Base-by-base conservation (phyloP, 2,113 vertebrate species). In the Poeciliopsis prolifica region DNA sequence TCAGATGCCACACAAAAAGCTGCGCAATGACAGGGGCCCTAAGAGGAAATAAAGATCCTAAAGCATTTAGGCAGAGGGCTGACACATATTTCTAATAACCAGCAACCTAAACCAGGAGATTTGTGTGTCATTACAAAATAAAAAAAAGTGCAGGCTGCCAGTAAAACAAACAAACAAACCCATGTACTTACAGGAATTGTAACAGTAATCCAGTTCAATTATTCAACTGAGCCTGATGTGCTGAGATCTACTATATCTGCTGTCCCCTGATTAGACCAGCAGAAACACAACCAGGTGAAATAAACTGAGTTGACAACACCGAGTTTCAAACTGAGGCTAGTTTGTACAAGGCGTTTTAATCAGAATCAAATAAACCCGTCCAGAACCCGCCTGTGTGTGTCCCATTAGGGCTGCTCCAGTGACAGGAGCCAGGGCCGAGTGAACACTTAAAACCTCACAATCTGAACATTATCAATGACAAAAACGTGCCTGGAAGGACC, bases 11-110 rank as follows among this genome's bases (percentile, higher is more conserved):
- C 69, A 74, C 80, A 83, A 79, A 82, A 75, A 78, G 86, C 79
- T 88, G 79, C 75, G 71, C 77, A 84, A 84, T 78, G 70, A 61
- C 75, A 78, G 71, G 73, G 82, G 85, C 15, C 77, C 87, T 91
- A 86, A 77, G 66, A 79, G 84, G 82, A 87, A 80, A 17, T 31
- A 65, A 54, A 72, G 76, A 68, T 66, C 77, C 70, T 73, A 35
- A 62, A 74, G 81, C 80, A 81, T 81, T 70, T 68, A 58, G 76
- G 70, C 68, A 80, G 17, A n/a, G 82, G 75, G 15, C 76, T 71
- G 60, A 65, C 30, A 70, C 82, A 82, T 37, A 84, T 86, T 77
- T 77, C 37, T 70, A 60, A 68, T 48, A 65, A 28, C 17, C n/a
- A n/a, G n/a, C n/a, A n/a, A n/a, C n/a, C n/a, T n/a, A n/a, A n/a